phyloP scores from a whole-genome alignment of 2,888 invertebrate species.

The Lithophane socia region DNA sequence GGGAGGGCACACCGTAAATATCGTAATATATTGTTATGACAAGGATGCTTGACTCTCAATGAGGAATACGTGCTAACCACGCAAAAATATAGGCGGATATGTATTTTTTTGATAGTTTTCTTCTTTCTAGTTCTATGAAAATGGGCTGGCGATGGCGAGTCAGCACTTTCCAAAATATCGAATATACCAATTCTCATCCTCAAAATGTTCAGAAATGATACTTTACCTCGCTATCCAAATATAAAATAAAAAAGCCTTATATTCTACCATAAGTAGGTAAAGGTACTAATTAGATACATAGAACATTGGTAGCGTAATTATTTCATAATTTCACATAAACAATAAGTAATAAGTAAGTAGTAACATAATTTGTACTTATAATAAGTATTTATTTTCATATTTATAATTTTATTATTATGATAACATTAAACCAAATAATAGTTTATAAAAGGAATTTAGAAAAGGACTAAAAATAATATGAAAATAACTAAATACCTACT shows the following conservation, averaged over 20 bases:
- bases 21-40: constrained; percentile 46
- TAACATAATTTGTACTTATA: too few species aligned
- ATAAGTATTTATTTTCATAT: not conserved
- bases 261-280: not conserved
- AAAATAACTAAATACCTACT: not conserved
- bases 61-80: constrained; percentile 11
- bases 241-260: not conserved
- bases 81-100: not conserved
- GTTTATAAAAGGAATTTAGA: not conserved
- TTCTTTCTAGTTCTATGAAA: not conserved
- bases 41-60: constrained; percentile 49
- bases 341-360: too few species aligned
- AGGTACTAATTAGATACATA: not conserved
- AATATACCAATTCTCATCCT: not conserved
- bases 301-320: not conserved
- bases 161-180: constrained; percentile 15
- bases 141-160: not conserved
- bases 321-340: not conserved
- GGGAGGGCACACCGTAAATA: constrained; percentile 22
- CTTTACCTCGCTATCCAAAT: not conserved
- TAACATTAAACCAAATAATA: not conserved
- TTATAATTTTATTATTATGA: not conserved
- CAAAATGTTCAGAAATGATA: not conserved
- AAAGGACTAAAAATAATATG: not conserved
- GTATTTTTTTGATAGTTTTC: not conserved